Evolutionary conservation across 2,797 vertebrate species (phyloP), one percentile per base, ranked within the genome.

Genomic region (Onychomys torridus): DNA sequence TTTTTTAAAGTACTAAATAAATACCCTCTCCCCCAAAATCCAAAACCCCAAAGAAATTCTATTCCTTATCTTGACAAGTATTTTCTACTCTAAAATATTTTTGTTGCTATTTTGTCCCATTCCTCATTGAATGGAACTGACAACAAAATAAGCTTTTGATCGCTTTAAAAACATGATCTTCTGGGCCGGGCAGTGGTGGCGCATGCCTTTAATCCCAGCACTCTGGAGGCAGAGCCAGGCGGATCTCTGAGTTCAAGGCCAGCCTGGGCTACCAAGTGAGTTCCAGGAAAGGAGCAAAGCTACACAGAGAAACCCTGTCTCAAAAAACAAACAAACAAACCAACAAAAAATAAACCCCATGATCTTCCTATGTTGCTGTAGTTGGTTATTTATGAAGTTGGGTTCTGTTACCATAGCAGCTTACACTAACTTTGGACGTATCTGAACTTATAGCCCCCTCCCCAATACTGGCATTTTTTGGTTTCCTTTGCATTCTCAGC

Each of bases 81-180:
- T 90, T 87, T 96, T 95, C 55, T 63, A 76, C 82, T 88, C 46
- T 92, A 95, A 95, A 95, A 76, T 71, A 94, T 84, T 97, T 96
- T 91, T 95, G 52, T 91, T 96, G 59, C 4, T 77, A 11, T 87
- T 49, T 93, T 85, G 76, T 93, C 49, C 73, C 89, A 34, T 92
- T 93, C 63, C 84, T 91, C 65, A 59, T 90, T 95, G 69, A 93
- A 77, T 87, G 17, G 76, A 96, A 94, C 29, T 94, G 73, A 93
- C 55, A 96, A 81, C 81, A 89, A 85, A 96, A 92, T 90, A 37
- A 75, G 69, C 73, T 61, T 96, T 92, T 96, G 73, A 34, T 96
- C 37, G 71, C 43, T 96, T 57, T 75, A 73, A 83, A 73, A 88
- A 67, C 21, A n/a, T 61, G n/a, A n/a, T n/a, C n/a, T n/a, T n/a